These are phyloP conservation scores for Trogon surrucura DNA, from an alignment of 2,113 vertebrate species.

Conservation along the genomic window DNA sequence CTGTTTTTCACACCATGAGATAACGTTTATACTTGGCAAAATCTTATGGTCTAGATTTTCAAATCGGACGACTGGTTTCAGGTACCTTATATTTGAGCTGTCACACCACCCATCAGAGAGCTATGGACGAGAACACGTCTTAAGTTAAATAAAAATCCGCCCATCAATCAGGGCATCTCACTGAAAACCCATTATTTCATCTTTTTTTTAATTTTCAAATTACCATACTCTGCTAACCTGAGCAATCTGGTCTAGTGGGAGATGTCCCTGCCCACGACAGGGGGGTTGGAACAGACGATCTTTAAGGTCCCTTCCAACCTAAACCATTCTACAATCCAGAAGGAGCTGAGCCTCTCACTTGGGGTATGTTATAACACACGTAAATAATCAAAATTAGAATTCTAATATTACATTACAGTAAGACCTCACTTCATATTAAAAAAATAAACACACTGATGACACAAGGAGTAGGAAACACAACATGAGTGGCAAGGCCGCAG, in stretches of 20 bases:
- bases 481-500: background rate
- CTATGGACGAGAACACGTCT: background rate
- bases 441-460: background rate
- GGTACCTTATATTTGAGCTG: background rate
- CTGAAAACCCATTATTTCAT: background rate
- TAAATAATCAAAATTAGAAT: background rate
- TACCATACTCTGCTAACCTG: no score
- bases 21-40: conserved; percentile 36
- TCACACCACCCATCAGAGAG: background rate
- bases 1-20: conserved; percentile 34
- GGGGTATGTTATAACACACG: fast-evolving
- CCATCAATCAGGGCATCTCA: background rate
- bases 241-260: no score
- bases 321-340: no score
- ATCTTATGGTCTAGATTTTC: conserved; percentile 12
- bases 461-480: background rate
- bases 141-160: background rate
- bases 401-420: background rate
- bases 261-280: no score
- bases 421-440: background rate
- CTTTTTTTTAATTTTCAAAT: background rate
- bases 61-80: background rate
- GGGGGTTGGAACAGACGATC: no score
- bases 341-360: background rate
- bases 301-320: no score